Evolutionary conservation across 2,888 invertebrate genomes (phyloP).

Genomic region (Papilio protenor): DNA sequence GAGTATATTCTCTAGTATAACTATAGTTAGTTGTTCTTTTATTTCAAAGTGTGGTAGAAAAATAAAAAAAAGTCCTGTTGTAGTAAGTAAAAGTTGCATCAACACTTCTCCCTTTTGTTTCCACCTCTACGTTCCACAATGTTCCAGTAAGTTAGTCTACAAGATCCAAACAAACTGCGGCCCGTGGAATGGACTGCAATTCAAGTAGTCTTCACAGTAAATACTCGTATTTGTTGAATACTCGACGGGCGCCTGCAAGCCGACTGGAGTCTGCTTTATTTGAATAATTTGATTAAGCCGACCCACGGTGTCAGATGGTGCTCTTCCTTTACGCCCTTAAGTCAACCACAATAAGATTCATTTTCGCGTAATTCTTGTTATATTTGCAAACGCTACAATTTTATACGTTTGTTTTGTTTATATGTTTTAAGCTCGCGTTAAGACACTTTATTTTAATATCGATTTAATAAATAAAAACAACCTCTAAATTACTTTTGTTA

Average conservation of each 20-base stretch:
- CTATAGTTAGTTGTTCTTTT: background rate
- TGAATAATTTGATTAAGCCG: conserved; percentile 79
- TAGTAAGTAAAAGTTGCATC: conserved; percentile 21
- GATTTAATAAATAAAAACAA: background rate
- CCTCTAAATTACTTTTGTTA: too few relatives aligned
- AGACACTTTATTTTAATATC: conserved; percentile 8
- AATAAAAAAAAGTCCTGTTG: conserved; percentile 24
- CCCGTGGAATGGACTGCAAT: conserved; percentile 58
- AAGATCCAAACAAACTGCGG: conserved; percentile 42
- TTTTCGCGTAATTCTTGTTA: conserved; percentile 4
- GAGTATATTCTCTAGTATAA: too few relatives aligned
- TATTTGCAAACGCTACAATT: conserved; percentile 36
- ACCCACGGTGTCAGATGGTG: conserved; percentile 50
- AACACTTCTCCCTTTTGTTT: conserved; percentile 19
- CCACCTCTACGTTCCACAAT: conserved; percentile 22
- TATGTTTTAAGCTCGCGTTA: conserved; percentile 5
- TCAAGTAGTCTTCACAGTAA: conserved; percentile 55
- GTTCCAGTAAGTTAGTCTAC: conserved; percentile 42
- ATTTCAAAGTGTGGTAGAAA: background rate
- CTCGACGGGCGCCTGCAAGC: conserved; percentile 67
- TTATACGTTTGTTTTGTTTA: conserved; percentile 17
- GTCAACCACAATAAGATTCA: conserved; percentile 46
- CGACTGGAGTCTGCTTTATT: conserved; percentile 72
- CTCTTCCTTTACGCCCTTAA: conserved; percentile 48
- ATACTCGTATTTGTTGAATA: conserved; percentile 64